A percentile compares a stretch with the other conserved stretches of the same genome.
phyloP scores from a whole-genome alignment of 2,888 invertebrate genomes.

The Mimas tiliae region DNA sequence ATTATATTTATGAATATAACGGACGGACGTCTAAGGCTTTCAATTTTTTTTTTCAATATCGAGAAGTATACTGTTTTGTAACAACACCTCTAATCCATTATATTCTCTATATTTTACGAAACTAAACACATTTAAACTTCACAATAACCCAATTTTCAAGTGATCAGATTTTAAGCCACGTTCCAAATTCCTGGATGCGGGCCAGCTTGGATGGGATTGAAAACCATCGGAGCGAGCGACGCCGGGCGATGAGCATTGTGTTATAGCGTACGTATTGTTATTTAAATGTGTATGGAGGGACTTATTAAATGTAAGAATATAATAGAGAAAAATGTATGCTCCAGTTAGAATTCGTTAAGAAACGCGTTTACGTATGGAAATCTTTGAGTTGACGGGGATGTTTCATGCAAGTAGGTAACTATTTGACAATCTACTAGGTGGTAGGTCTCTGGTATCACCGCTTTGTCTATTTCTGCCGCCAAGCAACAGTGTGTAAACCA shows the following conservation, averaged over 20 bases:
- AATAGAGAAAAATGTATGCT: conserved; percentile 25
- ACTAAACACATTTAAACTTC: background rate
- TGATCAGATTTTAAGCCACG: conserved; percentile 8
- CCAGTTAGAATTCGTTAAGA: conserved; percentile 11
- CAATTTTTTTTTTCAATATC: no score
- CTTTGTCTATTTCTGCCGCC: no score
- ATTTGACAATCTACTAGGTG: no score
- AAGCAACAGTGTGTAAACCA: no score
- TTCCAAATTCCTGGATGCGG: conserved; percentile 9
- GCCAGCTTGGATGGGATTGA: conserved; percentile 61
- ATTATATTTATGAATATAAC: no score
- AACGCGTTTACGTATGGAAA: background rate
- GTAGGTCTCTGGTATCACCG: no score
- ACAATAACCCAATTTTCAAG: background rate
- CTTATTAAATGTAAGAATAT: conserved; percentile 31
- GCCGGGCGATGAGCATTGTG: conserved; percentile 67
- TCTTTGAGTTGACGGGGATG: background rate
- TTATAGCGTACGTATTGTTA: conserved; percentile 56
- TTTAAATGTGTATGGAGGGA: conserved; percentile 39
- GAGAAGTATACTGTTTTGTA: no score
- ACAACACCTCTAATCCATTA: no score
- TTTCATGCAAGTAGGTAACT: background rate
- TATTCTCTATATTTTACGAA: no score
- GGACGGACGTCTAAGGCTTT: no score
- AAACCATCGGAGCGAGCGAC: conserved; percentile 67